These are phyloP conservation scores for Trichacis sp. DNA, from an alignment of 2,888 invertebrate species.

Conservation along the genomic window DNA sequence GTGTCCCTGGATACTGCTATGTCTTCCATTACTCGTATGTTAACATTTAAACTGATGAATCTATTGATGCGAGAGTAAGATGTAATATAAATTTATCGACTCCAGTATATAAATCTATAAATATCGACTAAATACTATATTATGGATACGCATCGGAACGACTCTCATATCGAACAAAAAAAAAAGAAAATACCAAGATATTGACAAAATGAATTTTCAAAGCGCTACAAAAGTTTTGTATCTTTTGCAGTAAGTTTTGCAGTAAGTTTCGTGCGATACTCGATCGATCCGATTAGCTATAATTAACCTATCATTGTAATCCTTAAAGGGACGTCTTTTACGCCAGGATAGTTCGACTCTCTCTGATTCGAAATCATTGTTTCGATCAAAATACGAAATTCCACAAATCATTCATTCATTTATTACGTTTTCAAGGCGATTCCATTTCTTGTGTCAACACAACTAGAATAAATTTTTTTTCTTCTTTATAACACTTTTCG, in stretches of 20 bases:
- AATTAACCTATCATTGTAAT: constrained; percentile 42
- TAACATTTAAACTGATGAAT: constrained; percentile 59
- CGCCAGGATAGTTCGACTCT: constrained; percentile 44
- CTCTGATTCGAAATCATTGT: constrained; percentile 12
- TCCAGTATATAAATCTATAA: constrained; percentile 47
- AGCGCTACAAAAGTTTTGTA: constrained; percentile 44
- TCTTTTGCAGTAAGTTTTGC: constrained; percentile 46
- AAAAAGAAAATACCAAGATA: constrained; percentile 20
- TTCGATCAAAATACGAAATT: constrained; percentile 6
- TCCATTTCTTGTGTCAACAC: too few relatives aligned
- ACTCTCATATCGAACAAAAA: constrained; percentile 12
- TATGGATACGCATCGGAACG: constrained; percentile 40
- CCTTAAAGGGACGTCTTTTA: constrained; percentile 36
- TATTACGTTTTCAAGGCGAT: too few relatives aligned
- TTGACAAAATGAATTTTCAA: constrained; percentile 12
- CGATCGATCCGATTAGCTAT: constrained; percentile 45
- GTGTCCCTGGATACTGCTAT: constrained; percentile 56
- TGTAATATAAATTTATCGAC: constrained; percentile 51
- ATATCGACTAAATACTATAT: constrained; percentile 28
- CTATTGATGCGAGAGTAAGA: constrained; percentile 49
- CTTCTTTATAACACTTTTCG: too few relatives aligned
- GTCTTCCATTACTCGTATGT: constrained; percentile 66
- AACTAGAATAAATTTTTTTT: too few relatives aligned
- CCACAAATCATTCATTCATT: too few relatives aligned
- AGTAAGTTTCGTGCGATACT: constrained; percentile 38